Percentiles rank a stretch among this genome's conserved stretches.
phyloP scores from a whole-genome alignment of 2,797 vertebrate genomes.

The Megaceryle alcyon region DNA sequence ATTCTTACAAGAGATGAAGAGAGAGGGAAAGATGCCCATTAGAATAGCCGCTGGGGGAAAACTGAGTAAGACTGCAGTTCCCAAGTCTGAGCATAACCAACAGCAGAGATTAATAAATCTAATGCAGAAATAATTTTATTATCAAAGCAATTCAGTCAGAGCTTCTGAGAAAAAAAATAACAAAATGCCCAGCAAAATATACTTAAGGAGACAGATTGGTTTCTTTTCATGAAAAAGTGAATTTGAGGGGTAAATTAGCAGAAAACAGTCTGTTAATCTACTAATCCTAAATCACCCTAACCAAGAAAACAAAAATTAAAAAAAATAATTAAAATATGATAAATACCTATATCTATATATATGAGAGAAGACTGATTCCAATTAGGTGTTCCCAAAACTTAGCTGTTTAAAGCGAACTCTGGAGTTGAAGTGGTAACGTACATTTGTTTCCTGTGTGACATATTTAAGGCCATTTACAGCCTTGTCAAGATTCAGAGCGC shows the following conservation, averaged over 20 bases:
- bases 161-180: neutral
- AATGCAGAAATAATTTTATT: constrained; percentile 19
- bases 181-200: neutral
- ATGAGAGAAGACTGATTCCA: neutral
- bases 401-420: neutral
- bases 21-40: neutral
- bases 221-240: neutral
- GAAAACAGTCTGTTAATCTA: neutral
- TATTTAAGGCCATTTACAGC: neutral
- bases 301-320: neutral
- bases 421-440: neutral
- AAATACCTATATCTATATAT: no score
- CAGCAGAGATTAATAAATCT: neutral
- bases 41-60: neutral
- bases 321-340: neutral
- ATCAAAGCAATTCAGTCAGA: neutral
- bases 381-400: neutral
- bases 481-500: neutral
- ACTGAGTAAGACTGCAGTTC: neutral
- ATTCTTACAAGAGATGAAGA: neutral
- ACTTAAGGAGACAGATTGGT: neutral
- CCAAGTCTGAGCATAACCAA: neutral
- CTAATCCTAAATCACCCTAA: neutral
- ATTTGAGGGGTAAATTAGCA: neutral
- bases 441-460: neutral